Conservation (phyloP, 2,888 invertebrate species). For the Pantelozetes paolii region DNA sequence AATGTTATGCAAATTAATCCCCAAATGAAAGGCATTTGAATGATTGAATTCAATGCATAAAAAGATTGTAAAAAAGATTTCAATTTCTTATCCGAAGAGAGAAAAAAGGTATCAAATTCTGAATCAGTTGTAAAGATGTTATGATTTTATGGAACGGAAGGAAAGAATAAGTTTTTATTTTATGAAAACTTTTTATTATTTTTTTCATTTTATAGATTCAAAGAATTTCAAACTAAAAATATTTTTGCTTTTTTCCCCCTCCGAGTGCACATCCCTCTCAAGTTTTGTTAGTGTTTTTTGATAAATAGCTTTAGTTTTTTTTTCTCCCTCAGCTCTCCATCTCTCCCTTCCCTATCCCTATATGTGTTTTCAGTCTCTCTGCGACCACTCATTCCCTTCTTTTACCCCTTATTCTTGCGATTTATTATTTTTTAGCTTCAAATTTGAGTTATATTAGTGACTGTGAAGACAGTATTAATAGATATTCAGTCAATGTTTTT, state of each 20-base stretch:
- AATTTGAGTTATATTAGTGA: constrained; percentile 32
- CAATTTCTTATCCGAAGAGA: not conserved
- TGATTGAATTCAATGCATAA: not conserved
- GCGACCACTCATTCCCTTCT: constrained; percentile 6
- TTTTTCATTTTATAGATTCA: constrained; percentile 31
- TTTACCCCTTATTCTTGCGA: not conserved
- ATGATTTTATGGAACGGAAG: constrained; percentile 6
- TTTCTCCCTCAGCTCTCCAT: not conserved
- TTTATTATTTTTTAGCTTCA: not conserved
- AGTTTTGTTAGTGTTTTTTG: not conserved
- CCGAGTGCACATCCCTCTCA: not conserved
- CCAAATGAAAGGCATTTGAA: not conserved
- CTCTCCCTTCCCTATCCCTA: constrained; percentile 11
- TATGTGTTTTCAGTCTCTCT: constrained; percentile 11
- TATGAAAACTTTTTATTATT: too few species aligned
- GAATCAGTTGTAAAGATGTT: not conserved
- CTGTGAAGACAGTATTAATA: not conserved
- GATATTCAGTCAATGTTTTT: not conserved
- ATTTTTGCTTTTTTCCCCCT: not conserved
- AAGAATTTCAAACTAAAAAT: not conserved
- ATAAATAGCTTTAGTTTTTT: constrained; percentile 31
- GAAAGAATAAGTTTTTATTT: constrained; percentile 28
- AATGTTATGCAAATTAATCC: constrained; percentile 22
- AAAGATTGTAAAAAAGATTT: not conserved
- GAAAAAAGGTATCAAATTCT: constrained; percentile 19